Evolutionary conservation across 1,140 invertebrate species (phyloP).

Genomic region (Leptonema lineaticorne): DNA sequence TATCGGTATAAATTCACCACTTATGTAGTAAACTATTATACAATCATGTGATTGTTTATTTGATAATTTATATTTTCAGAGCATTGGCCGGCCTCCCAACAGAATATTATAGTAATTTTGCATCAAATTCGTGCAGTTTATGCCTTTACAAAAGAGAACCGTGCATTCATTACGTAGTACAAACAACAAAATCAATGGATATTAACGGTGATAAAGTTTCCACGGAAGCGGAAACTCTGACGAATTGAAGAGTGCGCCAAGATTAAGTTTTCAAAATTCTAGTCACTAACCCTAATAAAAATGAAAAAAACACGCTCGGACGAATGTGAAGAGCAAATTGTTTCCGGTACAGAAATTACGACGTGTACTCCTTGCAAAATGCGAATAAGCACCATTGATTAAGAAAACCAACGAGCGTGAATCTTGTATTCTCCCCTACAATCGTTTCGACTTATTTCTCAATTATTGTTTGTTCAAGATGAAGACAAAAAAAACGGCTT

Average conservation of each 20-base stretch:
- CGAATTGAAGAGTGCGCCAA: conserved; percentile 1
- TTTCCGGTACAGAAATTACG: conserved; percentile 1
- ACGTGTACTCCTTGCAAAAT: background rate
- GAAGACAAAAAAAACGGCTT: too few species aligned
- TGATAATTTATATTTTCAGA: conserved; percentile 2
- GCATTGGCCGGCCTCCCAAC: conserved; percentile 8
- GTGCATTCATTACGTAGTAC: conserved; percentile 1
- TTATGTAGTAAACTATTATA: too few species aligned
- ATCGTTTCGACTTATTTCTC: background rate
- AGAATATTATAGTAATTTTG: conserved; percentile 4
- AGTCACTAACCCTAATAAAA: conserved; percentile 7
- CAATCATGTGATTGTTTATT: background rate
- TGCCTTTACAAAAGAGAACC: conserved; percentile 23
- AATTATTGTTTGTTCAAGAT: too few species aligned
- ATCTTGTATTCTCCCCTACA: background rate
- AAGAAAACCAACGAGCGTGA: conserved; percentile 13
- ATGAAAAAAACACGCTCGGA: background rate
- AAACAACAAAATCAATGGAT: background rate
- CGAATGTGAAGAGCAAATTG: conserved; percentile 1
- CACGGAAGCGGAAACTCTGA: background rate
- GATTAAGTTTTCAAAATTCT: background rate
- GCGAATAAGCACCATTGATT: background rate
- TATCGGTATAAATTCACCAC: conserved; percentile 73
- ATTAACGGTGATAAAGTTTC: background rate
- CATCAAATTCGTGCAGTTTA: conserved; percentile 1